Evolutionary conservation across 2,888 invertebrate species (phyloP).

Genomic region (Rhaphigaster nebulosa): DNA sequence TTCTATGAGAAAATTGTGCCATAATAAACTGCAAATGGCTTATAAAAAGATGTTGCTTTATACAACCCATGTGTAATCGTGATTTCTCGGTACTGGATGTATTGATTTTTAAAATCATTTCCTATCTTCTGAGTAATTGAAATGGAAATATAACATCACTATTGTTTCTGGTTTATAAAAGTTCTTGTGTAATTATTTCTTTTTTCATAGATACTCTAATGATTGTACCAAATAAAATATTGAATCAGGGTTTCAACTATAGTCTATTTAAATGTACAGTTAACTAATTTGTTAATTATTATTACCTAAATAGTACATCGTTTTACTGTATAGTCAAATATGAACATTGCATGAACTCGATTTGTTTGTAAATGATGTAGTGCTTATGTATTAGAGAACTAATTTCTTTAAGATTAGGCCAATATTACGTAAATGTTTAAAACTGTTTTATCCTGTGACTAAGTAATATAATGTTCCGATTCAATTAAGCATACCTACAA

Average conservation of each 20-base stretch:
- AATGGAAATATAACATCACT: not conserved
- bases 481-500: not conserved
- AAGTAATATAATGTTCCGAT: not conserved
- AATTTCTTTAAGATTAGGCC: not conserved
- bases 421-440: not conserved
- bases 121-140: not conserved
- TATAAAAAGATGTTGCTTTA: too few relatives aligned
- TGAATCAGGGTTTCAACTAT: constrained; percentile 29
- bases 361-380: not conserved
- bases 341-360: not conserved
- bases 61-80: too few relatives aligned
- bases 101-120: not conserved
- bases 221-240: constrained; percentile 33
- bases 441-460: not conserved
- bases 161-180: constrained; percentile 1
- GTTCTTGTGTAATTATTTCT: not conserved
- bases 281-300: not conserved
- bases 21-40: too few relatives aligned
- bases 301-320: not conserved
- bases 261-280: constrained; percentile 2
- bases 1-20: too few relatives aligned
- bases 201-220: not conserved
- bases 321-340: not conserved
- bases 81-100: not conserved
- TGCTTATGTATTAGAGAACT: not conserved